Percentiles rank a stretch among this genome's conserved stretches.
phyloP scores from a whole-genome alignment of 2,888 invertebrate genomes.

The Chironomus riparius region DNA sequence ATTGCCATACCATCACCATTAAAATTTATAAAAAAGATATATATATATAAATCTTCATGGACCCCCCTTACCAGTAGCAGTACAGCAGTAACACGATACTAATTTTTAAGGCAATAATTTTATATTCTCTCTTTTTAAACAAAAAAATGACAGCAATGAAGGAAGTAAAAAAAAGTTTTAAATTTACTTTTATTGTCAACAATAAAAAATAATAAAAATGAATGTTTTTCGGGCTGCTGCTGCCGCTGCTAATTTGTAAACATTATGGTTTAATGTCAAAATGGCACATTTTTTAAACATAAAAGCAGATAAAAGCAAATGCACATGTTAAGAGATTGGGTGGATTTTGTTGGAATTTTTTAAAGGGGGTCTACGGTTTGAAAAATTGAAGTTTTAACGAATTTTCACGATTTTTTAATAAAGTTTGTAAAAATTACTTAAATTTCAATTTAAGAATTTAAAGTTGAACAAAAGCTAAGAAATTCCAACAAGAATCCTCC shows the following conservation, averaged over 20 bases:
- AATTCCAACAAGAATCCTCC: no score
- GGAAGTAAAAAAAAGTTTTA: background rate
- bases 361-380: no score
- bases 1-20: background rate
- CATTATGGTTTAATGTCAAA: background rate
- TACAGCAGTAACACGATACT: background rate
- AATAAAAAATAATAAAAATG: background rate
- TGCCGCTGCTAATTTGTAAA: background rate
- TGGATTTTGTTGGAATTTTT: no score
- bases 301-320: background rate
- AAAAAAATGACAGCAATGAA: background rate
- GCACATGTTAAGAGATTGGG: background rate
- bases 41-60: slow-evolving; percentile 9
- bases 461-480: no score
- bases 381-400: no score
- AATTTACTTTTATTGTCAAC: background rate
- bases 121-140: background rate
- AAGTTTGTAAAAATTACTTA: no score
- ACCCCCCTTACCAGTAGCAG: background rate
- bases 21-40: background rate
- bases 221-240: background rate
- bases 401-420: no score
- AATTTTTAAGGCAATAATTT: slow-evolving; percentile 1
- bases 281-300: background rate
- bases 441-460: no score